A percentile compares a stretch with the other conserved stretches of the same genome.
Conservation (phyloP, 2,888 invertebrate genomes). For the Polyploca ridens region DNA sequence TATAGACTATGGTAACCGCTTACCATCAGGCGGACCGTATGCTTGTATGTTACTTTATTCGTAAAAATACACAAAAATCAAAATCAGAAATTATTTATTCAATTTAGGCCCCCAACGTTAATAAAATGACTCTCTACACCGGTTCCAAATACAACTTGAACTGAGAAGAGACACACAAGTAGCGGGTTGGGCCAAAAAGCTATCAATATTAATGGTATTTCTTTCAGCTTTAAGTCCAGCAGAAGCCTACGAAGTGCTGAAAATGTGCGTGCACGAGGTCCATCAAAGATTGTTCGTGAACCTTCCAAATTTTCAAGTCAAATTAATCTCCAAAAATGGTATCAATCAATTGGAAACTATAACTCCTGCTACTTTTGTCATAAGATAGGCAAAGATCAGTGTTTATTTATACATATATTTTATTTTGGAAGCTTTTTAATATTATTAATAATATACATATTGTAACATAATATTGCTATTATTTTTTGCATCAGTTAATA, state of each 20-base stretch:
- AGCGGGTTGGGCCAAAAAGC: no score
- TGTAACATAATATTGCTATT: no score
- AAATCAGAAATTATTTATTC: no score
- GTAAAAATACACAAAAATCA: no score
- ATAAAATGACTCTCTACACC: no score
- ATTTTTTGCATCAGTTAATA: no score
- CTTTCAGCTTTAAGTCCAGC: constrained; percentile 87
- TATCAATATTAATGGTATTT: not conserved
- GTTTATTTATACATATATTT: not conserved
- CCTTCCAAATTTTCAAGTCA: constrained; percentile 94
- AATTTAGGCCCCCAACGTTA: no score
- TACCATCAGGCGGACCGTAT: no score
- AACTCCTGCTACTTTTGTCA: constrained; percentile 46
- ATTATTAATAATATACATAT: not conserved
- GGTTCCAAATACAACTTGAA: no score
- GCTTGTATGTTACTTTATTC: no score
- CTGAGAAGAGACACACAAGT: no score
- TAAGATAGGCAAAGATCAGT: constrained; percentile 4
- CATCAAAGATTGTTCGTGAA: constrained; percentile 94
- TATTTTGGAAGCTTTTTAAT: not conserved
- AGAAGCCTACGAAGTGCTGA: constrained; percentile 92
- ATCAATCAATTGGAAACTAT: constrained; percentile 89
- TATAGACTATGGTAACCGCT: no score
- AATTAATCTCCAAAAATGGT: constrained; percentile 92
- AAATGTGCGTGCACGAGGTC: constrained; percentile 94